These are phyloP conservation scores for Mystacides longicornis DNA, from an alignment of 2,888 invertebrate genomes.

Conservation along the genomic window DNA sequence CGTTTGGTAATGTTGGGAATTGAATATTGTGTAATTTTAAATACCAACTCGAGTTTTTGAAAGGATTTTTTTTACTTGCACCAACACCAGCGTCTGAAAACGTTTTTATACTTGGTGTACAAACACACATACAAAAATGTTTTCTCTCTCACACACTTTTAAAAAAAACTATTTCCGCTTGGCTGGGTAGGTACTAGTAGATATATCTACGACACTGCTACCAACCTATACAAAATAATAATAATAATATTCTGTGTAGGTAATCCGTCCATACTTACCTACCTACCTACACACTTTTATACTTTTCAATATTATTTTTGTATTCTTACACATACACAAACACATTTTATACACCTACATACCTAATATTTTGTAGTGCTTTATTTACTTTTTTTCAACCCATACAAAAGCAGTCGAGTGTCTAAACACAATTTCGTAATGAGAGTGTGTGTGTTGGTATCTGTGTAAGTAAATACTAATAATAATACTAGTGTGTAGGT, in stretches of 20 bases:
- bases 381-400: too few species aligned
- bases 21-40: neutral
- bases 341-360: too few species aligned
- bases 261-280: neutral
- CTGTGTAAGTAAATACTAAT: neutral
- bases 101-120: neutral
- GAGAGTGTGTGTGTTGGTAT: too few species aligned
- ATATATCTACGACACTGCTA: too few species aligned
- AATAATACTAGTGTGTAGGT: neutral
- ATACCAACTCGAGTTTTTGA: neutral
- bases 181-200: neutral
- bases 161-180: constrained; percentile 3
- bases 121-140: neutral
- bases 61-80: neutral
- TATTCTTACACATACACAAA: too few species aligned
- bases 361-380: too few species aligned
- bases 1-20: too few species aligned
- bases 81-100: neutral
- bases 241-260: too few species aligned
- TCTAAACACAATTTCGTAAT: too few species aligned
- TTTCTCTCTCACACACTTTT: constrained; percentile 5
- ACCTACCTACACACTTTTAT: neutral
- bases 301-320: too few species aligned
- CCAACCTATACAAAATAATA: too few species aligned
- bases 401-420: too few species aligned